Base-by-base conservation (phyloP, 2,113 vertebrate genomes). In the Lampris megalopsis region DNA sequence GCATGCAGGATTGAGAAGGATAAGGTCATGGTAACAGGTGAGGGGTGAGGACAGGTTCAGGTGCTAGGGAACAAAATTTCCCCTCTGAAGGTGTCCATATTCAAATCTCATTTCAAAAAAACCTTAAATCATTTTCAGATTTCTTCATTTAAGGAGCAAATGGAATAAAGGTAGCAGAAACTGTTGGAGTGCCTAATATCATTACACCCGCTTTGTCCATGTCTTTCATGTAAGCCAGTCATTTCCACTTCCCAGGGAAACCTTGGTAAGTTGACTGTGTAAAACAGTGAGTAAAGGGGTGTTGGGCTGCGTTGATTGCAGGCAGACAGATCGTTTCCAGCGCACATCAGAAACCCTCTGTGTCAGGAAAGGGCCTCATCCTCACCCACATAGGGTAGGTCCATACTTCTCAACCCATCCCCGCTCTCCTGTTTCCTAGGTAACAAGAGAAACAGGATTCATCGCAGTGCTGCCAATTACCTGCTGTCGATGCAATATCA, bases 351-450 rank as follows among this genome's bases (percentile, higher is more conserved):
- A 68, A 72, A 80, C 35, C 73, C 41, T 56, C 62, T 10, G 77
- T 82, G 90, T 99, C 97, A 99, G 2, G 94, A 96, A 77, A 96
- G 95, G 77, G 94, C 91, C 81, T 97, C 96, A 54, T 98, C 94
- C 84, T 97, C 96, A 82, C 95, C 95, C 63, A 93, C 92, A 0
- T 94, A 94, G 85, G 96, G 94, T 83, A 95, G 92, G 64, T 96
- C 95, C n/a, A 93, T 86, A 65, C 90, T 95, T 82, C 79, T 95
- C 79, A 94, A 83, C 63, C 94, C 93, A 52, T 98, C 97, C 72
- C 95, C 94, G 1, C 95, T 97, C 92, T 94, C 94, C 91, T 95
- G 96, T 83, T 97, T 97, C 94, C 97, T 99, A 93, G 86, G 94
- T 80, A 63, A 80, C 82, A 73, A 79, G 60, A 80, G 50, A 83